Evolutionary conservation across 2,113 vertebrate genomes (phyloP).

Genomic region (Pteruthius melanotis): DNA sequence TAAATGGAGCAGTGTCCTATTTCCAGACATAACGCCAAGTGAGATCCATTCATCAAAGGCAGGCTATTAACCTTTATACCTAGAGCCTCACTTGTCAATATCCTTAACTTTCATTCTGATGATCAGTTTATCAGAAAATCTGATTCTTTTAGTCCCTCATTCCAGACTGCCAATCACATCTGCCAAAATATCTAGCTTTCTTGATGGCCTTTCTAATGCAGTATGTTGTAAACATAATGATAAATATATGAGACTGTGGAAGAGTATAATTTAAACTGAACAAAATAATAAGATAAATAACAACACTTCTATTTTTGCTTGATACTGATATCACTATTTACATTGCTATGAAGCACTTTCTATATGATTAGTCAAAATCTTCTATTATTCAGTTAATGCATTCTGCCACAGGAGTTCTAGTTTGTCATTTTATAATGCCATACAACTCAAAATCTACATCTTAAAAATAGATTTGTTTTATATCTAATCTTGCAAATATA

Average conservation of each 20-base stretch:
- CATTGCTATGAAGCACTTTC: neutral
- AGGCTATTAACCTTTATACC: conserved; percentile 46
- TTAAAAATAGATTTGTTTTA: neutral
- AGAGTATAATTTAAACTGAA: neutral
- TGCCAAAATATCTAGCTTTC: neutral
- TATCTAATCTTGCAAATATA: neutral
- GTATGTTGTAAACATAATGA: neutral
- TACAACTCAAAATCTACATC: neutral
- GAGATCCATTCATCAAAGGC: conserved; percentile 24
- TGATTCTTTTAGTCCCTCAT: conserved; percentile 1
- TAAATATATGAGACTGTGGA: neutral
- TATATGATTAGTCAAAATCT: neutral
- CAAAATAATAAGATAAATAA: neutral
- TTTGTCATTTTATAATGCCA: neutral
- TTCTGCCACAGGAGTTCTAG: neutral
- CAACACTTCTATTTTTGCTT: neutral
- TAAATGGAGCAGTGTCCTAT: neutral
- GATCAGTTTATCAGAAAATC: conserved; percentile 49
- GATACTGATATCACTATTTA: neutral
- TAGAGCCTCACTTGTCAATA: conserved; percentile 23
- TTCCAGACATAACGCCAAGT: neutral
- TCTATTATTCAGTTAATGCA: neutral
- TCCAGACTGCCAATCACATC: neutral
- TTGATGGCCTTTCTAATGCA: neutral
- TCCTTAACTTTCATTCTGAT: conserved; percentile 7